Percentiles rank a stretch among this genome's conserved stretches.
Evolutionary conservation across 2,797 vertebrate genomes (phyloP).

Genomic region (Thripadectes ignobilis): DNA sequence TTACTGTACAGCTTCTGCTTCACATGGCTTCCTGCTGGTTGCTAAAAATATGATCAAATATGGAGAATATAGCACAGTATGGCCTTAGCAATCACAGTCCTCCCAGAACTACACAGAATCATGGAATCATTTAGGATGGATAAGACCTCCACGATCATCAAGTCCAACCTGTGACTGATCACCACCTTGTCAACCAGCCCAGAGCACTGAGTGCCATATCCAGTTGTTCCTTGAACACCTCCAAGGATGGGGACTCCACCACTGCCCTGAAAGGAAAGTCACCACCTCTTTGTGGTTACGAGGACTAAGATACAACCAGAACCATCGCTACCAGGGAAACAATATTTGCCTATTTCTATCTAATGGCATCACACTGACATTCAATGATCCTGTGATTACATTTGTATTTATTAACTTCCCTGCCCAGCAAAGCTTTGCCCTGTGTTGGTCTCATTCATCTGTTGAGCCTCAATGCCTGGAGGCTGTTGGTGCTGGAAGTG

Average conservation of each 20-base stretch:
- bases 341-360: neutral
- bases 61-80: neutral
- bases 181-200: neutral
- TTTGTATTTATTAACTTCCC: neutral
- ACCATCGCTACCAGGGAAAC: neutral
- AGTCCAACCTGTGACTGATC: neutral
- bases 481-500: neutral
- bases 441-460: neutral
- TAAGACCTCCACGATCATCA: neutral
- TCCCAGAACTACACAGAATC: neutral
- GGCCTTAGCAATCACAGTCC: neutral
- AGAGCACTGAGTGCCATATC: neutral
- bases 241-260: neutral
- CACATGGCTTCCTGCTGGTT: neutral
- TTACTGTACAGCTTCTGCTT: neutral
- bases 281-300: fast-evolving
- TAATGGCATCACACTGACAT: neutral
- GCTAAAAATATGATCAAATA: neutral
- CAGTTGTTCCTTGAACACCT: neutral
- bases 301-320: neutral
- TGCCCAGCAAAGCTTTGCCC: neutral
- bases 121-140: neutral
- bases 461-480: neutral
- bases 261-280: neutral
- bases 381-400: neutral